Evolutionary conservation across 2,797 vertebrate species (phyloP), one percentile per base, ranked within the genome.

Genomic region (Rousettus madagascariensis): DNA sequence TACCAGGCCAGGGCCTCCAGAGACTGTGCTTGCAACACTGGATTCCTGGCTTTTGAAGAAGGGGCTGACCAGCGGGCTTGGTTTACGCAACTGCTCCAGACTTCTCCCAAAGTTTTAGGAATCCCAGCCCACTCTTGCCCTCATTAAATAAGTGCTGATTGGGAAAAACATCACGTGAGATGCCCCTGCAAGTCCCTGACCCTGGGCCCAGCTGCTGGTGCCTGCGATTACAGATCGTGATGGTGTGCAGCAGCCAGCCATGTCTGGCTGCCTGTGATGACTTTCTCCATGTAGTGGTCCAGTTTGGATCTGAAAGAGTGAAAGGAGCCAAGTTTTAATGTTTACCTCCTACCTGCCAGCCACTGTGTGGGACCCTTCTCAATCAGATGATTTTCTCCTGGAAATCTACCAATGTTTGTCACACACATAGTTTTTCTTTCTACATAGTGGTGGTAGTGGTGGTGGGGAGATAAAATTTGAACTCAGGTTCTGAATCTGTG

Each of bases 41-140:
- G 77, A 87, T 92, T 93, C 89, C 87, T 91, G 66, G 72, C 26
- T 68, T 93, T 90, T 79, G 49, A 85, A 94, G 78, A 86, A 94
- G 66, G 77, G 66, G 43, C 51, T 91, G 55, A 55, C 80, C 49
- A 22, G 51, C 90, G 53, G 87, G 49, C 24, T 89, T 82, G 94
- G 38, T 63, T 96, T 92, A 30, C 17, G 20, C 24, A 85, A 75
- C 59, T 15, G 3, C 13, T 3, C 74, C 38, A 30, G 59, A 65
- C 59, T 86, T 91, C 38, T 89, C 74, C 55, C 71, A 83, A 80
- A 68, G 78, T 57, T 53, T 71, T 41, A 72, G 55, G 84, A 65
- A 33, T 28, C 36, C 8, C 69, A 80, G 57, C 71, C 28, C 46
- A 63, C 49, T 57, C 80, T 68, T 72, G 66, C 36, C 36, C 16